Conservation (phyloP, 2,888 invertebrate genomes). For the Bruchidius siliquastri region DNA sequence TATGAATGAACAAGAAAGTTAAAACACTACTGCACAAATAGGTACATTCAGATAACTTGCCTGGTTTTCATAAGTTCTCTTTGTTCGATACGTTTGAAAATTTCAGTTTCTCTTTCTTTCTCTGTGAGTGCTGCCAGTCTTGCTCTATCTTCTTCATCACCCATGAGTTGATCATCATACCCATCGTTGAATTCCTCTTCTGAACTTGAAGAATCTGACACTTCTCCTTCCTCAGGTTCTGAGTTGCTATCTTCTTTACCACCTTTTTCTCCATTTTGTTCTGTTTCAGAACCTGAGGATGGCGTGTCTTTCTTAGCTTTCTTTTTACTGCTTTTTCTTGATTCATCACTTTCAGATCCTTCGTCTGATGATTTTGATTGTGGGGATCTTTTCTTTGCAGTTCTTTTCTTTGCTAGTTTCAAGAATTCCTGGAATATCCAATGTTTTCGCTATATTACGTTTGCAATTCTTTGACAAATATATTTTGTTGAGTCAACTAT, state of each 20-base stretch:
- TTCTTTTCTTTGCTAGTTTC: slow-evolving; percentile 76
- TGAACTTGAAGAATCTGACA: slow-evolving; percentile 63
- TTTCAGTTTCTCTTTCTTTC: slow-evolving; percentile 94
- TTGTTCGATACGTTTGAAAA: slow-evolving; percentile 93
- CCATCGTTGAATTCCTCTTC: slow-evolving; percentile 94
- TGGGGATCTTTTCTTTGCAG: slow-evolving; percentile 53
- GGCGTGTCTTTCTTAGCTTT: slow-evolving; percentile 34
- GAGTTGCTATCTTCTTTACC: slow-evolving; percentile 50
- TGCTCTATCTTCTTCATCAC: slow-evolving; percentile 91
- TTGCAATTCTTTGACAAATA: not conserved
- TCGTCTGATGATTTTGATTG: slow-evolving; percentile 38
- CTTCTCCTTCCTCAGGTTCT: slow-evolving; percentile 86
- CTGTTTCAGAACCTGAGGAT: slow-evolving; percentile 42
- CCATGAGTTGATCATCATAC: slow-evolving; percentile 94
- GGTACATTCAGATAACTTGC: slow-evolving; percentile 38
- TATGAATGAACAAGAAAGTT: no score
- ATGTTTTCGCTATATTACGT: not conserved
- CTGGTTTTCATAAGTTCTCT: slow-evolving; percentile 89
- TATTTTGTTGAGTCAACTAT: not conserved
- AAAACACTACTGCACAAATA: no score
- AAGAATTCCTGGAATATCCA: slow-evolving; percentile 63
- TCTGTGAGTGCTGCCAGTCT: slow-evolving; percentile 89
- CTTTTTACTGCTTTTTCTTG: slow-evolving; percentile 28
- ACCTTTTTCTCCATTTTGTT: slow-evolving; percentile 45
- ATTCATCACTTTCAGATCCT: slow-evolving; percentile 44